Percentiles rank a stretch among this genome's conserved stretches.
Conservation (phyloP, 2,797 vertebrate genomes). For the Tragelaphus eurycerus region DNA sequence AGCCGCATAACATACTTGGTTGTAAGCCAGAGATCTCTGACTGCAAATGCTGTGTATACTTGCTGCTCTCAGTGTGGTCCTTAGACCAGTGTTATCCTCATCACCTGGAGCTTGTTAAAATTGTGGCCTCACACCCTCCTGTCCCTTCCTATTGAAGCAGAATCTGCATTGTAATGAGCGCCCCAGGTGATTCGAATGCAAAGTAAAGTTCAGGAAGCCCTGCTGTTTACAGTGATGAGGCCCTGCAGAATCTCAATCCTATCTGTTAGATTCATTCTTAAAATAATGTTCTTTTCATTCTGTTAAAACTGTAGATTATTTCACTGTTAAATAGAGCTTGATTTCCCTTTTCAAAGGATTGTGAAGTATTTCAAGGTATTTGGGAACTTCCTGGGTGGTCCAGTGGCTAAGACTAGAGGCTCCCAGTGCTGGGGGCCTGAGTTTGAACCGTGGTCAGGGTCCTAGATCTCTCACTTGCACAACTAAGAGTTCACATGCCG, state of each 20-base stretch:
- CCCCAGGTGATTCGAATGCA: not conserved
- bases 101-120: not conserved
- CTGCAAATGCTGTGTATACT: not conserved
- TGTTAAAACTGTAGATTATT: not conserved
- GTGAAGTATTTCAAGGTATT: not conserved
- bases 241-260: not conserved
- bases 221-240: not conserved
- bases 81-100: not conserved
- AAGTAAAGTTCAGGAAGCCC: not conserved
- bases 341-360: slow-evolving; percentile 24
- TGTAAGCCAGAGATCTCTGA: not conserved
- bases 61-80: not conserved
- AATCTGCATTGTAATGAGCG: slow-evolving; percentile 47
- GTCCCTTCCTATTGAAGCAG: not conserved
- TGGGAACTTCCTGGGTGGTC: not conserved
- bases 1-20: not conserved
- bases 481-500: not conserved
- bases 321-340: not conserved
- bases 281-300: slow-evolving; percentile 15
- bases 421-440: not conserved
- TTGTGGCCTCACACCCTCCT: not conserved
- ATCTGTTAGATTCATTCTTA: not conserved
- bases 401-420: not conserved
- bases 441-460: not conserved
- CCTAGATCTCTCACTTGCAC: not conserved